Base-by-base conservation (phyloP, 2,888 invertebrate genomes). In the Spatulosminthurus flaviceps region DNA sequence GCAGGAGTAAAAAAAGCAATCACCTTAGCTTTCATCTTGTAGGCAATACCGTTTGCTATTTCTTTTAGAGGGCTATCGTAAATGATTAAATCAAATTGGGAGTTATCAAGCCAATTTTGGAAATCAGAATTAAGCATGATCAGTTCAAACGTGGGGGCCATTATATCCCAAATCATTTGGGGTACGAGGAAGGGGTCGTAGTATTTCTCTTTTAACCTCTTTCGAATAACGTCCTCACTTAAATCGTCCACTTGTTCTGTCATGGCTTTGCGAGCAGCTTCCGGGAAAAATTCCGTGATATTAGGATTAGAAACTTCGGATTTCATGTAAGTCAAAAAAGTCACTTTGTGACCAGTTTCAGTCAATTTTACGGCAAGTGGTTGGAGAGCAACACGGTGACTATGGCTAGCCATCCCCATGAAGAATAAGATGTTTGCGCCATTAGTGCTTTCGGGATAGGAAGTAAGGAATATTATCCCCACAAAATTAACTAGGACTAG, bases 31-130 rank as follows among this genome's bases (percentile, higher is more conserved):
- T 26, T 26, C 28, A 29, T 29, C 21, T 34, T 28, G 69, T 69
- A 26, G 9, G 69, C 69, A 4, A 69, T 29, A 19, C 19, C 69
- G 16, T 11, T 13, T 29, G 29, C 21, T 1, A 69, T 29, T 26
- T 69, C 69, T n/a, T 69, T 69, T 1, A n/a, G 4, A 13, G 69
- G 28, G 19, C 7, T 21, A 9, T 69, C 34, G 69, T 28, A 29
- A 69, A 69, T 69, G 2, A 69, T 69, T n/a, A 69, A 21, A n/a
- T 69, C 69, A 34, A n/a, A 69, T 5, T 16, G n/a, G n/a, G 69
- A 69, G 2, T 69, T 13, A 7, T 21, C 2, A 5, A 29, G 19
- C 69, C 69, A 69, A 1, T 34, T 7, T 9, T 21, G 1, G 69
- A 69, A 69, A 1, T 69, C 69, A 9, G 9, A 13, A 21, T 26